phyloP scores from a whole-genome alignment of 2,888 invertebrate genomes.

The Hydropsyche betteni region DNA sequence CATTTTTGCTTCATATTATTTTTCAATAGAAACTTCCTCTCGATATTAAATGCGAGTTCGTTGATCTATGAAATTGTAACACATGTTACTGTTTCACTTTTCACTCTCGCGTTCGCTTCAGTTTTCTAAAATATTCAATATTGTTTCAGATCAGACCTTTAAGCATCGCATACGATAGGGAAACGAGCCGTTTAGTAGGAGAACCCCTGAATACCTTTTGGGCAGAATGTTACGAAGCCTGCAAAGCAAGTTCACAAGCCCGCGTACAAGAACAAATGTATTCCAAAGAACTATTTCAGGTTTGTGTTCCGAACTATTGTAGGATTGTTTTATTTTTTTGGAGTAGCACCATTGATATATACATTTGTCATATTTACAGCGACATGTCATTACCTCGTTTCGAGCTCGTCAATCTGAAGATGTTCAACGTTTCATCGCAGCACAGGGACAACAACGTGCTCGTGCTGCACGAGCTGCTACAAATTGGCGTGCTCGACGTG shows the following conservation, averaged over 20 bases:
- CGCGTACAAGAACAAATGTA: slow-evolving; percentile 66
- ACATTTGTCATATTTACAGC: slow-evolving; percentile 22
- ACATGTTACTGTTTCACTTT: too few relatives aligned
- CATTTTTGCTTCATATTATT: too few relatives aligned
- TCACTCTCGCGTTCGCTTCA: too few relatives aligned
- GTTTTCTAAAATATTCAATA: too few relatives aligned
- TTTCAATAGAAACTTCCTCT: too few relatives aligned
- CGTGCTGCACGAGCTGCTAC: slow-evolving; percentile 50
- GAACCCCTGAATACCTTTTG: slow-evolving; percentile 68
- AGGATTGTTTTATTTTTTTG: not conserved
- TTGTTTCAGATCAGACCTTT: slow-evolving; percentile 64
- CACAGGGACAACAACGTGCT: slow-evolving; percentile 50
- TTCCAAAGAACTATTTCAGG: slow-evolving; percentile 67
- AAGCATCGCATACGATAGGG: slow-evolving; percentile 65
- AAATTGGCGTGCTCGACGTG: slow-evolving; percentile 48
- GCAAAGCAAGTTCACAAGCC: slow-evolving; percentile 67
- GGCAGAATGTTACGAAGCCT: slow-evolving; percentile 70
- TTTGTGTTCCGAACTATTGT: slow-evolving; percentile 52
- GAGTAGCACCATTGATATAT: too few relatives aligned
- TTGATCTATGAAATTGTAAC: too few relatives aligned
- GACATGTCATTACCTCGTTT: slow-evolving; percentile 49
- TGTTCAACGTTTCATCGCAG: slow-evolving; percentile 50
- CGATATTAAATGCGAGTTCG: too few relatives aligned
- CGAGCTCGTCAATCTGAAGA: slow-evolving; percentile 49
- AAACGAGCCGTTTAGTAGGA: slow-evolving; percentile 63